phyloP scores from a whole-genome alignment of 2,113 vertebrate species.

The Promerops cafer region DNA sequence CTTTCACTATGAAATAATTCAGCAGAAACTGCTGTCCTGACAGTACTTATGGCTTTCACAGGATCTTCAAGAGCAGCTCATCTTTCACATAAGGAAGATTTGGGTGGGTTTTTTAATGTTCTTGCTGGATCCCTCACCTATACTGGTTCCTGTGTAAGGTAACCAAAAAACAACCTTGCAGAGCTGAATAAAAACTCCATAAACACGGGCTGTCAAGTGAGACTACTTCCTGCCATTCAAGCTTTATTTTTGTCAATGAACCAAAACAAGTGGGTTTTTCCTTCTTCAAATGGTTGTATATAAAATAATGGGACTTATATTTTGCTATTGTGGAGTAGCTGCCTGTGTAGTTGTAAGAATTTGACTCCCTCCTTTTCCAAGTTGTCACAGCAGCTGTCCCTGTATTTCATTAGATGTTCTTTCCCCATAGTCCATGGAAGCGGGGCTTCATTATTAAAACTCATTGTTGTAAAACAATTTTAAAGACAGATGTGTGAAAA shows the following conservation, averaged over 20 bases:
- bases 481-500: not conserved
- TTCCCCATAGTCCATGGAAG: conserved; percentile 5
- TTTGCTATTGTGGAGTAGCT: conserved; percentile 49
- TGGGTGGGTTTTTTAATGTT: not conserved
- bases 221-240: conserved; percentile 29
- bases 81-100: not conserved
- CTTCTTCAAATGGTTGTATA: conserved; percentile 8
- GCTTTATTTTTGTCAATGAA: conserved; percentile 43
- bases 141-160: not conserved
- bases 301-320: conserved; percentile 18
- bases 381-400: conserved; percentile 24
- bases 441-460: not conserved
- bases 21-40: not conserved
- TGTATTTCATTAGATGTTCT: conserved; percentile 16
- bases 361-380: conserved; percentile 1
- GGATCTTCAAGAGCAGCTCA: not conserved
- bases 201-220: not conserved
- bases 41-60: not conserved
- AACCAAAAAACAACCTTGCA: not conserved
- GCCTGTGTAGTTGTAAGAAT: conserved; percentile 40
- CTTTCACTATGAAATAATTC: not conserved
- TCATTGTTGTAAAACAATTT: not conserved
- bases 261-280: conserved; percentile 34
- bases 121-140: not conserved
- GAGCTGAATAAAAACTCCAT: conserved; percentile 22